Evolutionary conservation across 2,888 invertebrate genomes (phyloP), one percentile per base, ranked within the genome.

Genomic region (Craniophora ligustri): DNA sequence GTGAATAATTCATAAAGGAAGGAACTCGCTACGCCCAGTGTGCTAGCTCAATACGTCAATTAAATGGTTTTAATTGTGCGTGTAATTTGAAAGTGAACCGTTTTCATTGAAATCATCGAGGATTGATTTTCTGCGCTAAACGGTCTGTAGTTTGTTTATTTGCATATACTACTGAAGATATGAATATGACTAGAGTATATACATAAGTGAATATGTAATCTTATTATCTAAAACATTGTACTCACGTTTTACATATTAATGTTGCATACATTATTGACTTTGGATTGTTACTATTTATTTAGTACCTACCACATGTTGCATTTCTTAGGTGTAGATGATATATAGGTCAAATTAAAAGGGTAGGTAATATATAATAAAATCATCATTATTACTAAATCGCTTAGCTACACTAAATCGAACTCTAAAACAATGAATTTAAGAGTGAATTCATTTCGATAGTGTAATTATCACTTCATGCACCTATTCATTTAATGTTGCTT

Each of bases 1-100:
- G 68, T 81, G 63, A 78, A 76, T 80, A 70, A 77, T 73, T 74
- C 55, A 74, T 74, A 57, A 48, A 76, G 78, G 74, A 78, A 81
- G 74, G 72, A 78, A 79, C 78, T 76, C 80, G 76, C 77, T 81
- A 76, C 81, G 73, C 84, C 80, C 79, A 70, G 69, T 61, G 47
- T 42, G 40, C 23, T 58, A 64, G 54, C 66, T 66, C 54, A 72
- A 68, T 69, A 72, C 64, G 55, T 59, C 60, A 63, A 60, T 74
- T 75, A 70, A 72, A 71, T 67, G 58, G 56, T 72, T 69, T 71
- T 73, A 75, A 79, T 76, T 73, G 76, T 73, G 70, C 63, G 49
- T 68, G 54, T 73, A 71, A 66, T 68, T 70, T 49, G 49, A 61
- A 73, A 71, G 66, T 76, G 69, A 74, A 72, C 53, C 49, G 50